Evolutionary conservation across 2,113 vertebrate species (phyloP).

Genomic region (Sylvietta virens): DNA sequence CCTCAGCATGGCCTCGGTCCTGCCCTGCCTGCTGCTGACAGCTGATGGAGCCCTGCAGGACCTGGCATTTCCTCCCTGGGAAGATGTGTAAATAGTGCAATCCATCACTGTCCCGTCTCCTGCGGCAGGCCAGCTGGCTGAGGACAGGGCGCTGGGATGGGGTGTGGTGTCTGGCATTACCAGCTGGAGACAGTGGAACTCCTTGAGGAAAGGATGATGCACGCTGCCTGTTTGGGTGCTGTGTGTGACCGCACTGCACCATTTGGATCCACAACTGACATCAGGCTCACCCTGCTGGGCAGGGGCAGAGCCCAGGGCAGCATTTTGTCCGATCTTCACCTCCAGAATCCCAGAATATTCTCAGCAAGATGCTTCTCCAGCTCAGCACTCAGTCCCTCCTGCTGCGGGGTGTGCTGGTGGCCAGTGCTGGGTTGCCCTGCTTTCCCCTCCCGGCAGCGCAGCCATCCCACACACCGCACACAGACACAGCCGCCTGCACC

Average conservation of each 20-base stretch:
- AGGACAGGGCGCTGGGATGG: not conserved
- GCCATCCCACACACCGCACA: fast-evolving
- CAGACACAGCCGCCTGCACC: not conserved
- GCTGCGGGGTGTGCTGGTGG: not conserved
- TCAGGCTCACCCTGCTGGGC: not conserved
- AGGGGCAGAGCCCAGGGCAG: not conserved
- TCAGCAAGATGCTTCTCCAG: not conserved
- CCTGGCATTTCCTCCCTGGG: not conserved
- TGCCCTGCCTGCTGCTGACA: not conserved
- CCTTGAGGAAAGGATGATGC: not conserved
- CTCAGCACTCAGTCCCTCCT: fast-evolving
- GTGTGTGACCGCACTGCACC: fast-evolving
- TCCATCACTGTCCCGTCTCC: not conserved
- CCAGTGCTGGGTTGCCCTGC: not conserved
- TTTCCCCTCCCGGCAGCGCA: not conserved
- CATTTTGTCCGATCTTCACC: fast-evolving
- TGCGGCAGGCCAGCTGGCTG: fast-evolving
- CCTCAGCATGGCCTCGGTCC: fast-evolving
- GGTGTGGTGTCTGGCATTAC: not conserved
- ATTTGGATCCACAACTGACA: not conserved
- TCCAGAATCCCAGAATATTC: not conserved
- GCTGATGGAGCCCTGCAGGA: not conserved
- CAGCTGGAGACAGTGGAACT: not conserved
- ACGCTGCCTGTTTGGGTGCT: fast-evolving
- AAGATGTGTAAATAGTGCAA: not conserved